phyloP scores from a whole-genome alignment of 1,140 invertebrate genomes.

The Scaptomyza graminum region DNA sequence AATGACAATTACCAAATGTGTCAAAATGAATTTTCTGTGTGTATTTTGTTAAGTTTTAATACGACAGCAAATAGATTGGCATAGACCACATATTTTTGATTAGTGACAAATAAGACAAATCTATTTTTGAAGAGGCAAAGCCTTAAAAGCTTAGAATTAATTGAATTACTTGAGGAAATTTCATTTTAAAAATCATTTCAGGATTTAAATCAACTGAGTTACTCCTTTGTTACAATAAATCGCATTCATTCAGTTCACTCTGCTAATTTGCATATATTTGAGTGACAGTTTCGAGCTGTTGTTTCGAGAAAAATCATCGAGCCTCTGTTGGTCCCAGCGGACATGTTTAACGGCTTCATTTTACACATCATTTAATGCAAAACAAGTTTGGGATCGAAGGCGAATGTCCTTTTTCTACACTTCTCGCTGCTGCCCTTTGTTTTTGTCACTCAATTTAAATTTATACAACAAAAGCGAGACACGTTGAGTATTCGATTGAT shows the following conservation, averaged over 20 bases:
- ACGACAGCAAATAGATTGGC: slow-evolving; percentile 71
- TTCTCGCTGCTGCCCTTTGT: not conserved
- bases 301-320: no score
- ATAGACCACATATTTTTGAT: slow-evolving; percentile 42
- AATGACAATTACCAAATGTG: slow-evolving; percentile 80
- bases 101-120: not conserved
- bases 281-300: not conserved
- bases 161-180: no score
- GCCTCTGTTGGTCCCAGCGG: slow-evolving; percentile 47
- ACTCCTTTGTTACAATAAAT: slow-evolving; percentile 10
- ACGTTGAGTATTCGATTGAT: slow-evolving; percentile 59
- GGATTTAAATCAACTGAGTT: not conserved
- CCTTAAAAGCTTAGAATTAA: no score
- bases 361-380: slow-evolving; percentile 81
- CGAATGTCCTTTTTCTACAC: slow-evolving; percentile 11
- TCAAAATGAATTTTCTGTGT: slow-evolving; percentile 60
- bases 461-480: slow-evolving; percentile 56
- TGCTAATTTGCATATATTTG: slow-evolving; percentile 63
- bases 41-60: slow-evolving; percentile 72
- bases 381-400: slow-evolving; percentile 62
- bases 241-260: not conserved
- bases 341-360: slow-evolving; percentile 81
- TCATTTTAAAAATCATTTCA: no score
- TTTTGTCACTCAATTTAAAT: slow-evolving; percentile 79
- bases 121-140: no score